A percentile compares a stretch with the other conserved stretches of the same genome.
These are phyloP conservation scores for Byasa hedistus DNA, from an alignment of 2,888 invertebrate species.

Conservation along the genomic window DNA sequence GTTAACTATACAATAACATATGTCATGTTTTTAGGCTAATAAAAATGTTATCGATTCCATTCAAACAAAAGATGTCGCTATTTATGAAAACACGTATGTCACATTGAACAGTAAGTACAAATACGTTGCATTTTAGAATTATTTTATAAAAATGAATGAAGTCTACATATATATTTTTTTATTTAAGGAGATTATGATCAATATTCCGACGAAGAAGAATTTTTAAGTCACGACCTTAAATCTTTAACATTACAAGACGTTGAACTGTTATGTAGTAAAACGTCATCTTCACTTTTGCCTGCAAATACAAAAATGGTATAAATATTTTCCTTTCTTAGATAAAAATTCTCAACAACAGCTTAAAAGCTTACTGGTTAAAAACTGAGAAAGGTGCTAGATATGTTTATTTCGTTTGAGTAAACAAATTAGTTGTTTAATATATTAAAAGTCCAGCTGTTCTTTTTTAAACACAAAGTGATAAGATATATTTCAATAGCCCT, in stretches of 20 bases:
- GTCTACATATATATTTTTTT: background rate
- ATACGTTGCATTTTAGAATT: background rate
- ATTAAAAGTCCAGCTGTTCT: background rate
- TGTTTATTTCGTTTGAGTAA: background rate
- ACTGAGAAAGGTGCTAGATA: background rate
- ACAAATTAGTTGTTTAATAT: background rate
- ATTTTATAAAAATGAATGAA: background rate
- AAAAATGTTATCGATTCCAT: conserved; percentile 32
- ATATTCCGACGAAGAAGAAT: conserved; percentile 62
- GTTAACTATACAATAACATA: background rate
- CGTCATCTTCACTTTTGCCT: conserved; percentile 43
- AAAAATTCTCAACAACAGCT: background rate
- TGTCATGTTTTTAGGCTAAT: conserved; percentile 25
- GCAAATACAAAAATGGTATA: conserved; percentile 15
- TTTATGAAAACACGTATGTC: conserved; percentile 56
- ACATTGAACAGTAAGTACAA: conserved; percentile 57
- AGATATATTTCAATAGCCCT: too few species aligned
- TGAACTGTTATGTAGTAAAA: conserved; percentile 52
- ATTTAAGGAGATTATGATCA: conserved; percentile 66
- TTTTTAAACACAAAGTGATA: background rate
- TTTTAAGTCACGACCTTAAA: conserved; percentile 60
- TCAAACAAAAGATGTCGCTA: conserved; percentile 39
- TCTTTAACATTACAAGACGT: conserved; percentile 62
- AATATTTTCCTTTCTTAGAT: conserved; percentile 5
- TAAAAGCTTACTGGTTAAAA: too few species aligned